Evolutionary conservation across 2,888 invertebrate species (phyloP).

Genomic region (Achlya flavicornis): DNA sequence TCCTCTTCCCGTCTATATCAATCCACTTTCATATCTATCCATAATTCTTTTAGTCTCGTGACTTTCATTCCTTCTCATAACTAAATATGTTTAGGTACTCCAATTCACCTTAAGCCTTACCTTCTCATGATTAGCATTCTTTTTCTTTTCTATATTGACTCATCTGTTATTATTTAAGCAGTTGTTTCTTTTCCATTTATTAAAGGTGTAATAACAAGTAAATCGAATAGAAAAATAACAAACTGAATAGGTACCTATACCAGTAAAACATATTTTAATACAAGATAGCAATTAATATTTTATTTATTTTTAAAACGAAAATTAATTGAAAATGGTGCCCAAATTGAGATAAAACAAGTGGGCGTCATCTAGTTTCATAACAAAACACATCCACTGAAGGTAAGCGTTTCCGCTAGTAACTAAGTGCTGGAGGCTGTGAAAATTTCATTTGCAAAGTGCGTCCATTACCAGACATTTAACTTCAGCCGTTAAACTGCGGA

Average conservation of each 20-base stretch:
- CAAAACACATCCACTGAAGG: constrained; percentile 26
- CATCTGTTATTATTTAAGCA: background rate
- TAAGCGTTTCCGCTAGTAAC: constrained; percentile 39
- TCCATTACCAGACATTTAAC: constrained; percentile 70
- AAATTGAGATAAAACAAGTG: background rate
- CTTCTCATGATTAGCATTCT: background rate
- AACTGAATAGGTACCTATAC: background rate
- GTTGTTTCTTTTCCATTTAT: background rate
- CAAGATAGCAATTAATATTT: background rate
- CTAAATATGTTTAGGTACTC: background rate
- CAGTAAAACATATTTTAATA: background rate
- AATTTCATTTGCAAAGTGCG: constrained; percentile 65
- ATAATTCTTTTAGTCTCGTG: too few species aligned
- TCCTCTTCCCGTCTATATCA: too few species aligned
- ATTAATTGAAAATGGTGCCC: too few species aligned
- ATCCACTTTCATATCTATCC: too few species aligned
- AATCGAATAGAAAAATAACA: background rate
- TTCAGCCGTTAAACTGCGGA: constrained; percentile 62
- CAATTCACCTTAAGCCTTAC: background rate
- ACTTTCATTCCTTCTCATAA: too few species aligned
- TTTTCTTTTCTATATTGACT: background rate
- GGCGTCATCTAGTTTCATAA: constrained; percentile 16
- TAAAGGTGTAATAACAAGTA: background rate
- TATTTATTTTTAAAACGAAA: too few species aligned
- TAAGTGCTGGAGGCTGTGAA: constrained; percentile 51